These are phyloP conservation scores for Ophiodon elongatus DNA, from an alignment of 2,113 vertebrate species.

Conservation along the genomic window DNA sequence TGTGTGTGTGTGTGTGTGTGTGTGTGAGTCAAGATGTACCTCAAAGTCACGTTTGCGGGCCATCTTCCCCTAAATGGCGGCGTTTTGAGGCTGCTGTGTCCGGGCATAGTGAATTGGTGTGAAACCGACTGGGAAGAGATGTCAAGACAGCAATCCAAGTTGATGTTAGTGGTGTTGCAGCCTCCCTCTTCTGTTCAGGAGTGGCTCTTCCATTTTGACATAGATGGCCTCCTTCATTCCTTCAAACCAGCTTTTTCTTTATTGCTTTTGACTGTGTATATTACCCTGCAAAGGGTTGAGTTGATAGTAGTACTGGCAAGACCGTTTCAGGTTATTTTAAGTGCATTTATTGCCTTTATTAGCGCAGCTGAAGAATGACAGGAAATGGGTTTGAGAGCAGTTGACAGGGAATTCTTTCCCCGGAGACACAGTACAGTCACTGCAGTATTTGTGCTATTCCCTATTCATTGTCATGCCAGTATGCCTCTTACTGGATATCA, in stretches of 20 bases:
- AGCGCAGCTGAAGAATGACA: neutral
- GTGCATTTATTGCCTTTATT: neutral
- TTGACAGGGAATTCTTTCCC: neutral
- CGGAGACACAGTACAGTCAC: neutral
- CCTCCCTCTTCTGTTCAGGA: neutral
- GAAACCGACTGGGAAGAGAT: slow-evolving; percentile 5
- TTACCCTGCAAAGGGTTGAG: neutral
- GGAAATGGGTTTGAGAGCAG: neutral
- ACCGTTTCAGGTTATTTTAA: too few species aligned
- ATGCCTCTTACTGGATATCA: neutral
- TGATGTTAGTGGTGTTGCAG: slow-evolving; percentile 6
- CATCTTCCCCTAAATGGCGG: neutral
- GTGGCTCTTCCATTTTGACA: slow-evolving; percentile 2
- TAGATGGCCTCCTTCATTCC: neutral
- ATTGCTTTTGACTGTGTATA: neutral
- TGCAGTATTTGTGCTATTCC: neutral
- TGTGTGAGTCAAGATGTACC: neutral
- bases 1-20: too few species aligned
- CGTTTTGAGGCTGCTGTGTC: neutral
- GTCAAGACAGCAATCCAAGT: neutral
- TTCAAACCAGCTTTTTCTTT: neutral
- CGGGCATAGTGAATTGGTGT: slow-evolving; percentile 6
- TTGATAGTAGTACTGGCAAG: neutral
- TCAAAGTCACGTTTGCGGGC: neutral
- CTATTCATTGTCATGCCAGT: neutral